Evolutionary conservation across 2,797 vertebrate genomes (phyloP).

Genomic region (Poecilia gillii): DNA sequence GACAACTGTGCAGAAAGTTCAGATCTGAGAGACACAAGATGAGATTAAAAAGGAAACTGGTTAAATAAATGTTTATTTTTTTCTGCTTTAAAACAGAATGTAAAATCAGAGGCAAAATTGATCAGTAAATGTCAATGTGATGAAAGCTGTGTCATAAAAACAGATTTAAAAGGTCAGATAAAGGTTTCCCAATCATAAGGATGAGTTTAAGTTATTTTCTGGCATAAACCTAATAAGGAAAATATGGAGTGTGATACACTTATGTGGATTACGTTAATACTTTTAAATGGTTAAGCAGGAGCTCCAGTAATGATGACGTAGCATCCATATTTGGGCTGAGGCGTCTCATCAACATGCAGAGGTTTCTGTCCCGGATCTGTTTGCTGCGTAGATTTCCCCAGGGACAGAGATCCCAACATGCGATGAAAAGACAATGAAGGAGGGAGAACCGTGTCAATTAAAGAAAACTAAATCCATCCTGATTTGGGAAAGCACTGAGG

Average conservation of each 20-base stretch:
- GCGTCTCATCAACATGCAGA: constrained; percentile 46
- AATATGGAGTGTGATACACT: constrained; percentile 13
- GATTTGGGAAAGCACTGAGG: constrained; percentile 38
- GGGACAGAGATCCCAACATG: constrained; percentile 20
- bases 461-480: constrained; percentile 53
- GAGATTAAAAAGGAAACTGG: not conserved
- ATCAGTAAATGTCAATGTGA: not conserved
- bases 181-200: not conserved
- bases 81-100: not conserved
- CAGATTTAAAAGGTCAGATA: not conserved
- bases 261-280: constrained; percentile 37
- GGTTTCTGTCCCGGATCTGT: not conserved
- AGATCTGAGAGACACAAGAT: not conserved
- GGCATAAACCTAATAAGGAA: not conserved
- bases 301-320: constrained; percentile 46
- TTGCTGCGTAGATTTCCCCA: constrained; percentile 44
- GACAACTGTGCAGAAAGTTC: not conserved
- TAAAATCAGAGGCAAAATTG: not conserved
- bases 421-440: constrained; percentile 41
- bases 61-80: not conserved
- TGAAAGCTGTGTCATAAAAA: not conserved
- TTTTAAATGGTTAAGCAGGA: constrained; percentile 41
- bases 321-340: constrained; percentile 44
- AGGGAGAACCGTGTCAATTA: constrained; percentile 35
- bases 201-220: not conserved